Evolutionary conservation across 2,888 invertebrate species (phyloP).

Genomic region (Diloba caeruleocephala): DNA sequence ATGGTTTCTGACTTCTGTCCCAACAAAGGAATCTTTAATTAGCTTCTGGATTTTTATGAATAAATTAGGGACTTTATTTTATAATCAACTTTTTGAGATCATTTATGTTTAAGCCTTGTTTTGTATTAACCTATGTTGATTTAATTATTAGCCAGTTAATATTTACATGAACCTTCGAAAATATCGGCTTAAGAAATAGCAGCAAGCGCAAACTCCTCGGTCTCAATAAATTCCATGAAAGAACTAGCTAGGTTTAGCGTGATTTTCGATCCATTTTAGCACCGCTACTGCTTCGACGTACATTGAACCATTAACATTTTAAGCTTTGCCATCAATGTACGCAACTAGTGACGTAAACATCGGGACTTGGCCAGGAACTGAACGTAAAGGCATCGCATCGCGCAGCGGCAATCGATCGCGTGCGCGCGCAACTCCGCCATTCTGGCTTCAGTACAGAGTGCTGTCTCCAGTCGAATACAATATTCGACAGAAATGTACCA

Average conservation of each 20-base stretch:
- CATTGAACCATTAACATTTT: slow-evolving; percentile 67
- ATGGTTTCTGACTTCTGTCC: slow-evolving; percentile 5
- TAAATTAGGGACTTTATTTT: background rate
- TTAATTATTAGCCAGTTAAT: slow-evolving; percentile 8
- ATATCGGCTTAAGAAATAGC: slow-evolving; percentile 24
- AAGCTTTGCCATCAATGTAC: slow-evolving; percentile 81
- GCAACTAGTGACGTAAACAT: slow-evolving; percentile 87
- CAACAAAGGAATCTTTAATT: too few relatives aligned
- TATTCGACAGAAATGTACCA: slow-evolving; percentile 85
- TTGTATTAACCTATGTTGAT: slow-evolving; percentile 21
- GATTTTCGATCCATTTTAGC: slow-evolving; percentile 34
- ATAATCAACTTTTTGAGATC: background rate
- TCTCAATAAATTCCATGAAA: slow-evolving; percentile 28
- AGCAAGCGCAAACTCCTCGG: slow-evolving; percentile 12
- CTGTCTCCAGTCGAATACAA: slow-evolving; percentile 77
- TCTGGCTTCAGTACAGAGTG: slow-evolving; percentile 74
- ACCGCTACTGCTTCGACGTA: slow-evolving; percentile 53
- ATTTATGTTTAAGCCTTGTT: background rate
- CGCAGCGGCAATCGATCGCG: slow-evolving; percentile 85
- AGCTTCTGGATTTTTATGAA: background rate
- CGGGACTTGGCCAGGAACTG: slow-evolving; percentile 75
- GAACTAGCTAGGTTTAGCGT: slow-evolving; percentile 23
- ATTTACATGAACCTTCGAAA: slow-evolving; percentile 1
- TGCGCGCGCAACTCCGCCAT: slow-evolving; percentile 85
- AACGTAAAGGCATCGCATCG: slow-evolving; percentile 73